Conservation (phyloP, 2,113 vertebrate genomes). For the Hemiscyllium ocellatum region DNA sequence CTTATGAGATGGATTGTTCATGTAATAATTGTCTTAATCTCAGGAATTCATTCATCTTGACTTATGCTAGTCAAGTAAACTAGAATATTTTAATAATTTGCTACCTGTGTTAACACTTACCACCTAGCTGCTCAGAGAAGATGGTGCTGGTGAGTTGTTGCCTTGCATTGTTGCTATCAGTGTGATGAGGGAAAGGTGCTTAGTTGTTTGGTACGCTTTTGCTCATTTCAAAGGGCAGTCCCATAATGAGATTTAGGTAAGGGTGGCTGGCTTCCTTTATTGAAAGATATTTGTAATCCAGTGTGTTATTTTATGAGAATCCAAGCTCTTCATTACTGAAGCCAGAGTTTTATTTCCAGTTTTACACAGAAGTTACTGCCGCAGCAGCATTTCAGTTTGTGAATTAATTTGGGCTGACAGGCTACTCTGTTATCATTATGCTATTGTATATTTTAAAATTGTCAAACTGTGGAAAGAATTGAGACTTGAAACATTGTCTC, state of each 20-base stretch:
- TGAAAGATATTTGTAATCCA: neutral
- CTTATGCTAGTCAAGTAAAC: neutral
- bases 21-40: neutral
- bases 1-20: neutral
- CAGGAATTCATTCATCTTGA: neutral
- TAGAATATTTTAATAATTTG: neutral
- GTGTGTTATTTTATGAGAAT: neutral
- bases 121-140: neutral
- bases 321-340: neutral
- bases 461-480: neutral
- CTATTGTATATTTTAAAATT: neutral
- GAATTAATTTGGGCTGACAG: neutral
- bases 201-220: neutral
- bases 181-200: neutral
- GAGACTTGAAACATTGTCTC: neutral
- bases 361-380: neutral
- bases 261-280: neutral
- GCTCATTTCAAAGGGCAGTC: neutral
- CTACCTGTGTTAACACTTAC: neutral
- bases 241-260: neutral
- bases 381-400: neutral
- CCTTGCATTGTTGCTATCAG: neutral
- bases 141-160: neutral
- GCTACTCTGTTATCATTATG: neutral
- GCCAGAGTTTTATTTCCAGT: neutral